Conservation (phyloP, 1,140 invertebrate genomes). For the Neodiprion pinetum region DNA sequence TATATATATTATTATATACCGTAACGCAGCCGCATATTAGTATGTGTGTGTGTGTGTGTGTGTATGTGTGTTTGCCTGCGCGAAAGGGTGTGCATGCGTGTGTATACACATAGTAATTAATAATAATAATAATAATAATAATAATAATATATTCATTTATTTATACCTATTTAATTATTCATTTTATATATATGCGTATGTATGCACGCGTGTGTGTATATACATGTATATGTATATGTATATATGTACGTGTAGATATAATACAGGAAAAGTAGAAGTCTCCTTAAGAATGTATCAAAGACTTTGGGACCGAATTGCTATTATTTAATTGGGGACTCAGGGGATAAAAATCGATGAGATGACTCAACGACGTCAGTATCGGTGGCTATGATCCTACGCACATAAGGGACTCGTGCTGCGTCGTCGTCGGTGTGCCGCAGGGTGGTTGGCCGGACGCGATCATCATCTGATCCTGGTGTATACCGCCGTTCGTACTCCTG, state of each 20-base stretch:
- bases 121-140: not conserved
- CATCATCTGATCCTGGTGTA: conserved; percentile 7
- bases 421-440: conserved; percentile 18
- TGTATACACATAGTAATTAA: not conserved
- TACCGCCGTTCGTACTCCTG: conserved; percentile 52
- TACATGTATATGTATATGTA: not conserved
- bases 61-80: not conserved
- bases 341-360: conserved; percentile 58
- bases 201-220: not conserved
- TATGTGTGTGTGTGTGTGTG: not conserved
- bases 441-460: conserved; percentile 7
- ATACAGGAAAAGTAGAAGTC: not conserved
- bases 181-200: not conserved
- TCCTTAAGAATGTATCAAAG: not conserved
- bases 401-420: conserved; percentile 57
- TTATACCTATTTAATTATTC: not conserved
- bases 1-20: no score
- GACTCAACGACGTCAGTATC: conserved; percentile 55
- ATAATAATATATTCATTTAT: conserved; percentile 1
- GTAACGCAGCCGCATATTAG: no score
- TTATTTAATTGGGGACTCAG: conserved; percentile 33
- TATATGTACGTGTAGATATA: not conserved
- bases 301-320: not conserved
- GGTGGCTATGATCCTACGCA: conserved; percentile 61
- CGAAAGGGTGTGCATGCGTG: not conserved